Evolutionary conservation across 2,797 vertebrate genomes (phyloP).

Genomic region (Myotis pilosus): DNA sequence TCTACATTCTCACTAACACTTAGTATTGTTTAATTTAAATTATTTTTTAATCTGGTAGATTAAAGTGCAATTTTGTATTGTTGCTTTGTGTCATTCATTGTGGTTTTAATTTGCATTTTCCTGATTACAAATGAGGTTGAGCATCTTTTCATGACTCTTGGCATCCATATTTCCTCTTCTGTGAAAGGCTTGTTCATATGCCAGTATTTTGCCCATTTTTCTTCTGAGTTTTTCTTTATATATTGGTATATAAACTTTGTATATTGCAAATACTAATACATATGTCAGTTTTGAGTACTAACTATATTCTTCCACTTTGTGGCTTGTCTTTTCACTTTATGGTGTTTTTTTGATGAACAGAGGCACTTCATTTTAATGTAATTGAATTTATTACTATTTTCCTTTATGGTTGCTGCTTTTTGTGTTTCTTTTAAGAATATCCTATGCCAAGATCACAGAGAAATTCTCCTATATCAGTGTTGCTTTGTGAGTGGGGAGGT

Average conservation of each 20-base stretch:
- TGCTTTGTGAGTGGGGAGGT: not conserved
- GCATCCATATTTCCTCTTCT: conserved; percentile 30
- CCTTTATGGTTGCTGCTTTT: not conserved
- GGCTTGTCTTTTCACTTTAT: conserved; percentile 14
- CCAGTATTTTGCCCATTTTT: not conserved
- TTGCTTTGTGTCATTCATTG: not conserved
- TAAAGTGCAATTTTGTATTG: conserved; percentile 21
- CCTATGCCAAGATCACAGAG: conserved; percentile 2
- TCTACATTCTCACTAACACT: not conserved
- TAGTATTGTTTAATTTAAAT: conserved; percentile 12
- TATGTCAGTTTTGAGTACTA: not conserved
- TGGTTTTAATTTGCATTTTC: conserved; percentile 35
- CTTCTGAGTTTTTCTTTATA: not conserved
- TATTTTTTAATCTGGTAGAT: not conserved
- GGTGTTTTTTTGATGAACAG: not conserved
- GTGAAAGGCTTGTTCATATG: not conserved
- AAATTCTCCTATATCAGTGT: not conserved
- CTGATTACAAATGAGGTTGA: conserved; percentile 1
- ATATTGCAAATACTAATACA: conserved; percentile 7
- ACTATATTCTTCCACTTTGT: not conserved
- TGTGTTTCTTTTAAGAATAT: not conserved
- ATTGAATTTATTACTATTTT: not conserved
- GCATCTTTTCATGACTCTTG: conserved; percentile 10
- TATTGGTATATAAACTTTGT: not conserved
- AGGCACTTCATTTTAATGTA: conserved; percentile 23